Percentiles rank a stretch among this genome's conserved stretches.
These are phyloP conservation scores for Sarcophilus harrisii DNA, from an alignment of 2,797 vertebrate species.

Conservation along the genomic window DNA sequence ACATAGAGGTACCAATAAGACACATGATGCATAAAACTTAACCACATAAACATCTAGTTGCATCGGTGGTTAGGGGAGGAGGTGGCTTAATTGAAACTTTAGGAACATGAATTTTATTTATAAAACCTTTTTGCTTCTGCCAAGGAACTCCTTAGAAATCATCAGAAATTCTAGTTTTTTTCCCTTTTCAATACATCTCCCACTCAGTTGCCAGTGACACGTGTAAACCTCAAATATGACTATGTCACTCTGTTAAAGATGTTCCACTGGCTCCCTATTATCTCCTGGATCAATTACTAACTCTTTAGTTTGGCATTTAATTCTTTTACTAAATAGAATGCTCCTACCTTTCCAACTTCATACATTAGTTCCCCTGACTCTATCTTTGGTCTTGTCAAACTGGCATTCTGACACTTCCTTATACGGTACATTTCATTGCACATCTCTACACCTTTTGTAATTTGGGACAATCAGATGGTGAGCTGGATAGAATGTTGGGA, in stretches of 20 bases:
- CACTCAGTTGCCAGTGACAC: not conserved
- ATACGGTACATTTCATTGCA: not conserved
- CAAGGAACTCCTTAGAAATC: not conserved
- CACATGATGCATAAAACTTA: not conserved
- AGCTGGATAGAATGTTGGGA: not conserved
- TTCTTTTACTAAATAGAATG: not conserved
- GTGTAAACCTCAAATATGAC: not conserved
- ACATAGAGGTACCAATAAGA: not conserved
- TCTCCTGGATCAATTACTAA: not conserved
- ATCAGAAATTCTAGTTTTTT: not conserved
- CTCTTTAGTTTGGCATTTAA: not conserved
- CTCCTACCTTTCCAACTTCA: not conserved
- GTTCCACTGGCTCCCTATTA: not conserved
- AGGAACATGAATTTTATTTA: not conserved
- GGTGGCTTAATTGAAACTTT: not conserved
- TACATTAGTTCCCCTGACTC: not conserved
- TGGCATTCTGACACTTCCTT: not conserved
- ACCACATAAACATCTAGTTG: not conserved
- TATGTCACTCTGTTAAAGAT: not conserved
- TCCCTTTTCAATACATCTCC: not conserved
- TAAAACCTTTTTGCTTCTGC: not conserved
- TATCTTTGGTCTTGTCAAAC: not conserved
- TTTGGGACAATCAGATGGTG: not conserved
- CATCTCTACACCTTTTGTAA: not conserved
- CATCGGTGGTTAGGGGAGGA: not conserved